phyloP scores from a whole-genome alignment of 2,888 invertebrate genomes.

The Erebia epiphron region DNA sequence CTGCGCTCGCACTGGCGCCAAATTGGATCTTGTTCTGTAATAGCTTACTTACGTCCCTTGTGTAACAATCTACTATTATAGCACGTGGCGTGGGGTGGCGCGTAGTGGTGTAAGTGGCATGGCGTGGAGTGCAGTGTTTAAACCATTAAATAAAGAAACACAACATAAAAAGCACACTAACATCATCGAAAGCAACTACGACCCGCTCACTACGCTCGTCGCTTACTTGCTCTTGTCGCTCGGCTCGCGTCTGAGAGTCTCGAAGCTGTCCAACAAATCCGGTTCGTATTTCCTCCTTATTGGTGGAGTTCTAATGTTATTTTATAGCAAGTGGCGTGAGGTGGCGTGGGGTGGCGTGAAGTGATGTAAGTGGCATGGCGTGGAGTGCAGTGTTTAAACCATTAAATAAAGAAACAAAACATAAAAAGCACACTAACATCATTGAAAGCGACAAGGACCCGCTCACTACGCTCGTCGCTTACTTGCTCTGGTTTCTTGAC shows the following conservation, averaged over 20 bases:
- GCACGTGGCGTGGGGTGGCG: not conserved
- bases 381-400: no score
- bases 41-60: no score
- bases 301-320: slow-evolving; percentile 99
- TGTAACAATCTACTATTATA: no score
- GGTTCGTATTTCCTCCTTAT: slow-evolving; percentile 95
- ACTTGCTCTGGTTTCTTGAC: slow-evolving; percentile 47
- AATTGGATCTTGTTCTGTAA: no score
- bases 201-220: slow-evolving; percentile 46
- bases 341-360: no score
- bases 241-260: slow-evolving; percentile 54
- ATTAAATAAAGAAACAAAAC: slow-evolving; percentile 27
- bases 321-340: slow-evolving; percentile 88
- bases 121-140: not conserved
- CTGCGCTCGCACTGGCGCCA: no score
- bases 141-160: not conserved
- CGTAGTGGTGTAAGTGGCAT: not conserved
- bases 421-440: slow-evolving; percentile 64
- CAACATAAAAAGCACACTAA: slow-evolving; percentile 52
- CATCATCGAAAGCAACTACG: slow-evolving; percentile 63
- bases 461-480: slow-evolving; percentile 39
- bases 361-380: no score
- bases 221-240: slow-evolving; percentile 43
- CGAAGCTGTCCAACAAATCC: slow-evolving; percentile 77
- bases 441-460: slow-evolving; percentile 59